phyloP scores from a whole-genome alignment of 92 coral and sea anemone genomes.

The Porites lobata region DNA sequence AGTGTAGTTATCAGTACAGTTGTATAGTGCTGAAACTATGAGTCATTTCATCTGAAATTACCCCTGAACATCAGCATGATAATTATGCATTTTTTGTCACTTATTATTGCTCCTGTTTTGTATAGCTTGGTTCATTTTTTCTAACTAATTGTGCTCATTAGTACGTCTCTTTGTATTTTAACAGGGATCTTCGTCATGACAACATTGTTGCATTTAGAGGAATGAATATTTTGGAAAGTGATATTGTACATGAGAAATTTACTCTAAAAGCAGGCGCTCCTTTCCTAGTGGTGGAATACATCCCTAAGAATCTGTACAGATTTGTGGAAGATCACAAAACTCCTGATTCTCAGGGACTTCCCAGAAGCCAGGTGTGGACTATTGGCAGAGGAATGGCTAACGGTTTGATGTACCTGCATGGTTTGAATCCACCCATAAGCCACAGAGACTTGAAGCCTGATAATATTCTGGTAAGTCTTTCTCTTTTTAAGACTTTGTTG shows the following conservation, averaged over 20 bases:
- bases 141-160: neutral
- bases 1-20: too few species aligned
- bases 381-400: conserved; percentile 88
- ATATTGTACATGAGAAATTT: conserved; percentile 46
- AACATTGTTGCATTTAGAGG: conserved; percentile 99
- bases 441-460: conserved; percentile 98
- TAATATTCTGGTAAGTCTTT: conserved; percentile 83
- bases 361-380: conserved; percentile 93
- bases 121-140: neutral
- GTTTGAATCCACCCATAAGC: conserved; percentile 83
- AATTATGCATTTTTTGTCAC: too few species aligned
- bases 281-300: conserved; percentile 95
- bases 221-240: conserved; percentile 78
- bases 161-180: neutral
- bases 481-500: neutral
- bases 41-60: too few species aligned
- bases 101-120: neutral
- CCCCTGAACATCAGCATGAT: too few species aligned
- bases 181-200: conserved; percentile 95
- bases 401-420: conserved; percentile 93
- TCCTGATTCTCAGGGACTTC: conserved; percentile 90
- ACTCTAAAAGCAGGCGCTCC: conserved; percentile 71
- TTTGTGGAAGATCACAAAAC: conserved; percentile 89
- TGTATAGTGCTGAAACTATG: too few species aligned
- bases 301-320: conserved; percentile 87